phyloP scores from a whole-genome alignment of 2,113 vertebrate species.

The Hepsetus odoe region DNA sequence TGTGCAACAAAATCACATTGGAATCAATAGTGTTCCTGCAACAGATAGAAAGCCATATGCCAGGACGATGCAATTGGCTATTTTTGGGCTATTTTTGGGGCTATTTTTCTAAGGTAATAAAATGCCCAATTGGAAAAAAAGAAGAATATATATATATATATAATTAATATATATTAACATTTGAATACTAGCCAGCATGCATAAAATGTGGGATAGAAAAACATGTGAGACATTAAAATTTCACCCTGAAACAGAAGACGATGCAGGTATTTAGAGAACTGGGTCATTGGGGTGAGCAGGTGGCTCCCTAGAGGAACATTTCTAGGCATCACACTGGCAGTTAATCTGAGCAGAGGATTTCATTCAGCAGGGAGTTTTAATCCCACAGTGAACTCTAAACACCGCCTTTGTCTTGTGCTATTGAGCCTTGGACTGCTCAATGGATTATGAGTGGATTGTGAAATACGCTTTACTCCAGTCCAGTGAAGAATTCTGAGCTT shows the following conservation, averaged over 20 bases:
- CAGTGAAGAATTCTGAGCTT: not conserved
- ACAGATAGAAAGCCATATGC: no score
- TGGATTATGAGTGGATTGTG: slow-evolving; percentile 19
- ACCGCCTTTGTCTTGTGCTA: slow-evolving; percentile 19
- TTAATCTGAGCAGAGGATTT: slow-evolving; percentile 41
- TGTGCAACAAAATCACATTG: no score
- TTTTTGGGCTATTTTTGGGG: no score
- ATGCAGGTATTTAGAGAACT: slow-evolving; percentile 51
- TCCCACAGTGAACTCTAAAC: slow-evolving; percentile 1
- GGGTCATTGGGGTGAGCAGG: slow-evolving; percentile 59
- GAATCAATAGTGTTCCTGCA: no score
- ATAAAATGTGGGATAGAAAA: not conserved
- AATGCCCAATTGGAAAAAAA: no score
- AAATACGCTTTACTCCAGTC: slow-evolving; percentile 5
- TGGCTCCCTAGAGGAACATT: slow-evolving; percentile 42
- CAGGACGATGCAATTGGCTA: no score
- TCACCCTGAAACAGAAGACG: not conserved
- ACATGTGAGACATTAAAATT: not conserved
- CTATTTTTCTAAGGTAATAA: no score
- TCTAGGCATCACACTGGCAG: slow-evolving; percentile 18
- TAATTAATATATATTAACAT: no score
- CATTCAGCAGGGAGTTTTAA: slow-evolving; percentile 28
- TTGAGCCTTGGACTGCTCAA: slow-evolving; percentile 3
- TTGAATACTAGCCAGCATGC: no score
- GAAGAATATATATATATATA: no score